phyloP scores from a whole-genome alignment of 2,797 vertebrate species.

The Tiaroga cobitis region DNA sequence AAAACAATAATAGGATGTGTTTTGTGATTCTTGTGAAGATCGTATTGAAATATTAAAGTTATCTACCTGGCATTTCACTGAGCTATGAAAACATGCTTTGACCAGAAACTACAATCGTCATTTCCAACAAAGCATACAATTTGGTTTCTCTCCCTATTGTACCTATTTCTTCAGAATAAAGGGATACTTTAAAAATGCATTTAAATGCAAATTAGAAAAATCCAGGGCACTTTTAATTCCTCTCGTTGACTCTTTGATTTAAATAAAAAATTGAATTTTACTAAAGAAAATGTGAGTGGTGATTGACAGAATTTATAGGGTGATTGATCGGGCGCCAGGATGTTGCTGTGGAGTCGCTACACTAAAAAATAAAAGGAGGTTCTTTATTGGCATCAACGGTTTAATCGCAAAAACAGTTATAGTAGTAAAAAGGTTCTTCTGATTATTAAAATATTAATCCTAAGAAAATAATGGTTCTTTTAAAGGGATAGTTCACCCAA shows the following conservation, averaged over 20 bases:
- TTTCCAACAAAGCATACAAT: slow-evolving; percentile 11
- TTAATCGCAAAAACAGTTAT: background rate
- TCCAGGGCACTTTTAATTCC: background rate
- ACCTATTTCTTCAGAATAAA: slow-evolving; percentile 28
- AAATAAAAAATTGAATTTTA: background rate
- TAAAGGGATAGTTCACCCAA: background rate
- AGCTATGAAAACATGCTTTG: background rate
- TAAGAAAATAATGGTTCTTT: background rate
- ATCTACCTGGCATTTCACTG: background rate
- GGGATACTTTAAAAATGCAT: background rate
- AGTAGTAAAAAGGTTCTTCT: background rate
- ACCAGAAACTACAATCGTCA: background rate
- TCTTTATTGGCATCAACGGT: background rate
- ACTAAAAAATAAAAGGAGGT: background rate
- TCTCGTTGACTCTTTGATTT: background rate
- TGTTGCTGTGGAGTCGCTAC: background rate
- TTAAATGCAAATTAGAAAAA: background rate
- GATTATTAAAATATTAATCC: background rate
- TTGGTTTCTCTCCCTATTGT: slow-evolving; percentile 12
- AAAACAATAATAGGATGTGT: background rate
- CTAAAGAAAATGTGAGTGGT: background rate
- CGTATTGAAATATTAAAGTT: background rate
- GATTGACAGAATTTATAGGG: background rate
- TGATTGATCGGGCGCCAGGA: too few relatives aligned
- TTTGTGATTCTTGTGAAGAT: background rate